Evolutionary conservation across 2,113 vertebrate genomes (phyloP), one percentile per base, ranked within the genome.

Genomic region (Coptodon rendalli): DNA sequence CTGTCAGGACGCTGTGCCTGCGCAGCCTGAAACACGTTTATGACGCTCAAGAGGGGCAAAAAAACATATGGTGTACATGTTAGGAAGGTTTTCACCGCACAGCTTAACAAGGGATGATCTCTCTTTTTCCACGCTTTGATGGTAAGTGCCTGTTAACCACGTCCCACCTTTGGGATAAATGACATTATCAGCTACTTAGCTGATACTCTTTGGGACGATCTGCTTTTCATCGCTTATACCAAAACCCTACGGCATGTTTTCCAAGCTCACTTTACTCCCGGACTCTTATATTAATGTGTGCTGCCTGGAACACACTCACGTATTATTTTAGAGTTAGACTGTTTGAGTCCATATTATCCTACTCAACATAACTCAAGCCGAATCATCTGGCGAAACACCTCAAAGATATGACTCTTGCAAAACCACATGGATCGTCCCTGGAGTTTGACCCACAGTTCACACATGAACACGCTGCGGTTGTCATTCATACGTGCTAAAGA

Each of bases 51-150:
- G 93, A 91, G 93, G 84, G 84, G 90, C 56, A 78, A 73, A 53
- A 81, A 81, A 92, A 82, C 95, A 95, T 89, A 85, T 96, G 95
- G 90, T 85, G 80, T 89, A 89, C 79, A 84, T 91, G 93, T 94
- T 96, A 93, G 84, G 66, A 19, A 63, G 92, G 68, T 91, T 93
- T 91, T 83, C 85, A 89, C 36, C 43, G 57, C 71, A 24, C 80
- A 38, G 68, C 61, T 83, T 87, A 90, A 93, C 45, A 4, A 87
- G 82, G 80, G 91, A 93, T 59, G 78, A 91, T 91, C 87, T 80
- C 53, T 92, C 53, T 83, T 89, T 91, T 87, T 91, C 89, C 92
- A 85, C 7, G 6, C 92, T 94, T 93, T 93, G 90, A 93, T 86
- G 91, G 68, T 71, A 43, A 87, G 88, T 89, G 86, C 86, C 89